These are phyloP conservation scores for Hoplias malabaricus DNA, from an alignment of 2,113 vertebrate genomes.

Conservation along the genomic window DNA sequence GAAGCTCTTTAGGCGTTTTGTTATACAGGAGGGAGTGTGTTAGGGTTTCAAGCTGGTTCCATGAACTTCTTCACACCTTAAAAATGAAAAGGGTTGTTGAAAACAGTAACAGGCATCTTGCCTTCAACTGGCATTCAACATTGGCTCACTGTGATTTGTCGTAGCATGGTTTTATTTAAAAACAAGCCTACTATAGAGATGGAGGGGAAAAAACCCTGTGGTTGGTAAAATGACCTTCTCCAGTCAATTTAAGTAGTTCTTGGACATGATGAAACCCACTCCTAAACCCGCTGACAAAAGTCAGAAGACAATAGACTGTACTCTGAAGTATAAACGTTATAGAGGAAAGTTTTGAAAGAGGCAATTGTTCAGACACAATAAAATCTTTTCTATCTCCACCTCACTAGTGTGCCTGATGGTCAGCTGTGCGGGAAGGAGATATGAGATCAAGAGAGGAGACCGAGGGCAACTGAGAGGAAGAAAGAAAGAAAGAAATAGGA, in stretches of 20 bases:
- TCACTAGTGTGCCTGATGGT: neutral
- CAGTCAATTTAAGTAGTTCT: no score
- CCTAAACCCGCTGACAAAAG: neutral
- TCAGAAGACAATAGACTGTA: neutral
- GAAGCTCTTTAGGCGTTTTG: no score
- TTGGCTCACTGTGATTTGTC: no score
- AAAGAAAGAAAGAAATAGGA: neutral
- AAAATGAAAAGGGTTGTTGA: no score
- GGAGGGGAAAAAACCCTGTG: no score
- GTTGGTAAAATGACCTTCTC: neutral
- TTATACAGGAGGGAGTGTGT: no score
- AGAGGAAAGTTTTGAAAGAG: neutral
- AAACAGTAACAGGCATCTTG: no score
- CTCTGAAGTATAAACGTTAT: neutral
- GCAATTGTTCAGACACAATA: neutral
- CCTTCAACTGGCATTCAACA: no score
- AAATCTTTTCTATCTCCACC: constrained; percentile 9
- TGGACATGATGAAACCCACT: neutral
- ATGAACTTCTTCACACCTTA: no score
- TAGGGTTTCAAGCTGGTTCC: no score
- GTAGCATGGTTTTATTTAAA: no score
- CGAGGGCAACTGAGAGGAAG: neutral
- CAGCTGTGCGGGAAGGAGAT: neutral
- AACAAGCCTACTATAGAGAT: no score
- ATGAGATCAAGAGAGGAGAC: neutral